Base-by-base conservation (phyloP, 2,888 invertebrate genomes). In the Lycia hirtaria region DNA sequence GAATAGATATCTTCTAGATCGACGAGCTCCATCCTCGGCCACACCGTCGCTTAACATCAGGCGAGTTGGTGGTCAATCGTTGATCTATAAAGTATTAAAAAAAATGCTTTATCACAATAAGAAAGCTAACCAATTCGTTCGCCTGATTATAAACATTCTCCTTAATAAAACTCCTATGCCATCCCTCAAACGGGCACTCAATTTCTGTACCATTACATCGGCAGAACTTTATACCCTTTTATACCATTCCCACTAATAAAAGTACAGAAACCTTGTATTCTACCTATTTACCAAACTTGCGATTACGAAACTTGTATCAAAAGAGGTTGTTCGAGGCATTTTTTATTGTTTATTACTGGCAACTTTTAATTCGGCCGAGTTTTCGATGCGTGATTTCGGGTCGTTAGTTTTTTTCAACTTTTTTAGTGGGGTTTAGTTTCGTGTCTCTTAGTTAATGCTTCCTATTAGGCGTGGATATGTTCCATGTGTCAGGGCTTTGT, bases 351-450 rank as follows among this genome's bases (percentile, higher is more conserved):
- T 89, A 90, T 88, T 83, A 86, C 87, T 78, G 80, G 77, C 80
- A 89, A 91, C 89, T 92, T 91, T 92, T 92, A 92, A 92, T 92
- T 92, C 85, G 80, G 76, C 81, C 83, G 82, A 88, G 85, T 89
- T 90, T 87, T 66, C 61, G 79, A 85, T 91, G 90, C 92, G 91
- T 91, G 92, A 81, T 83, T 68, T 68, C 66, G 60, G 67, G 83
- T 90, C 91, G 87, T 91, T 92, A 91, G 79, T 78, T 85, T 83
- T 87, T 85, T 81, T 78, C 76, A 83, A 81, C 85, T 87, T 85
- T 85, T 82, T 88, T 87, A 86, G 84, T 81, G 69, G 73, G 75
- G 81, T 75, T 79, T 74, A 69, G 75, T 76, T 84, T 81, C 81
- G 86, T 88, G 85, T 84, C 83, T 85, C 73, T 76, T 80, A 81